Evolutionary conservation across 2,113 vertebrate species (phyloP).

Genomic region (Muntiacus reevesi): DNA sequence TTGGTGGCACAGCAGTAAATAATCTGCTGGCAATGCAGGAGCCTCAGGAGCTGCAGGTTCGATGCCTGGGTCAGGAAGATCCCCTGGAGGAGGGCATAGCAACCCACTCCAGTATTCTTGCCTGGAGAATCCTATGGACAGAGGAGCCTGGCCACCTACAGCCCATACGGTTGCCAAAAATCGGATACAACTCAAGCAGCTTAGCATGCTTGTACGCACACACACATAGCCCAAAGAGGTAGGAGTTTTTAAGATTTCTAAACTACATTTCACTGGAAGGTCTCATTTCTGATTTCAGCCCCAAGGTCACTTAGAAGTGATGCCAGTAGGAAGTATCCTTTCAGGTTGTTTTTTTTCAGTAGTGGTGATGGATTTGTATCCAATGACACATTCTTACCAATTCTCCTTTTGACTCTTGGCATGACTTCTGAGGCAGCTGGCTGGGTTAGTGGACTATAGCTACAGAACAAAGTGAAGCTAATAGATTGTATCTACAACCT

Average conservation of each 20-base stretch:
- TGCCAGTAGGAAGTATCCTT: not conserved
- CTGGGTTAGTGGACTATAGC: not conserved
- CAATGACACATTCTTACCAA: not conserved
- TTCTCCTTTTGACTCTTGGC: not conserved
- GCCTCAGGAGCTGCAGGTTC: not conserved
- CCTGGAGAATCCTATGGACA: not conserved
- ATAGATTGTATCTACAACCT: not conserved
- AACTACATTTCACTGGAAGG: conserved; percentile 10
- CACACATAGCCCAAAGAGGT: not conserved
- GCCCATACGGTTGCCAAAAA: not conserved
- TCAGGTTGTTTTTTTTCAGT: not conserved
- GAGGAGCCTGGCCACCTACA: not conserved
- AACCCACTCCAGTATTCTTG: not conserved
- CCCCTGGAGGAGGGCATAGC: not conserved
- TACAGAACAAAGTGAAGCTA: not conserved
- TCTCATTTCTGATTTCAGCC: conserved; percentile 1
- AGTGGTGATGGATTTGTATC: conserved; percentile 35
- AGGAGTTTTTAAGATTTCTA: not conserved
- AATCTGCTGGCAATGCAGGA: not conserved
- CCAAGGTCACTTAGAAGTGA: not conserved
- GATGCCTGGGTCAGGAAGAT: not conserved
- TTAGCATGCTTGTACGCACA: not conserved
- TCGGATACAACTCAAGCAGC: not conserved
- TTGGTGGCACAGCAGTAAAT: not conserved
- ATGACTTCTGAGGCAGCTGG: not conserved